Conservation (phyloP, 2,797 vertebrate species). For the Phataginus tetradactyla region DNA sequence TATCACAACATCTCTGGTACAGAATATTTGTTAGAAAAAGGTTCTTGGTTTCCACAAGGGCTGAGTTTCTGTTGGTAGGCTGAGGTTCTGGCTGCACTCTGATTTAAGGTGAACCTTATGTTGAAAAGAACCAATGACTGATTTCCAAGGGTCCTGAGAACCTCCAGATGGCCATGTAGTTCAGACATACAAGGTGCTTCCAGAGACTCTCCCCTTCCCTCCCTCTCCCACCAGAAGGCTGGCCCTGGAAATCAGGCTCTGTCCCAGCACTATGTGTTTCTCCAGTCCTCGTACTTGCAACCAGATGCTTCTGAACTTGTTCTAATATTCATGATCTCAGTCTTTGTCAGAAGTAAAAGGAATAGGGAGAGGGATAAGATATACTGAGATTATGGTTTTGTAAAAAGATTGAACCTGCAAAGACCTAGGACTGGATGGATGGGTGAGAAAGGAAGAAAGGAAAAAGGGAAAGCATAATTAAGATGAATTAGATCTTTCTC, state of each 20-base stretch:
- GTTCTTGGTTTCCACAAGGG: background rate
- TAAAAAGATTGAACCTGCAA: background rate
- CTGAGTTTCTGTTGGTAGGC: background rate
- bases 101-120: background rate
- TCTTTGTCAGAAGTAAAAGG: background rate
- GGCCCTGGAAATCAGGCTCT: background rate
- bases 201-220: background rate
- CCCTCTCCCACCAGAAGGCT: background rate
- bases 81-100: background rate
- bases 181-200: background rate
- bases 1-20: background rate
- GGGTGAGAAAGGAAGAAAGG: background rate
- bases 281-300: background rate
- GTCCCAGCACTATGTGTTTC: background rate
- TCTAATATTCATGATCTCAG: background rate
- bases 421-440: background rate
- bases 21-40: background rate
- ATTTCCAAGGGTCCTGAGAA: background rate
- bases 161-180: background rate
- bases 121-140: background rate
- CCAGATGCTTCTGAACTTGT: background rate
- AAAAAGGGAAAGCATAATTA: background rate
- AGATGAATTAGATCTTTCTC: background rate
- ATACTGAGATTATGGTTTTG: background rate
- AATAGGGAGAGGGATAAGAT: background rate